Evolutionary conservation across 2,113 vertebrate species (phyloP), one percentile per base, ranked within the genome.

Genomic region (Peucedramus taeniatus): DNA sequence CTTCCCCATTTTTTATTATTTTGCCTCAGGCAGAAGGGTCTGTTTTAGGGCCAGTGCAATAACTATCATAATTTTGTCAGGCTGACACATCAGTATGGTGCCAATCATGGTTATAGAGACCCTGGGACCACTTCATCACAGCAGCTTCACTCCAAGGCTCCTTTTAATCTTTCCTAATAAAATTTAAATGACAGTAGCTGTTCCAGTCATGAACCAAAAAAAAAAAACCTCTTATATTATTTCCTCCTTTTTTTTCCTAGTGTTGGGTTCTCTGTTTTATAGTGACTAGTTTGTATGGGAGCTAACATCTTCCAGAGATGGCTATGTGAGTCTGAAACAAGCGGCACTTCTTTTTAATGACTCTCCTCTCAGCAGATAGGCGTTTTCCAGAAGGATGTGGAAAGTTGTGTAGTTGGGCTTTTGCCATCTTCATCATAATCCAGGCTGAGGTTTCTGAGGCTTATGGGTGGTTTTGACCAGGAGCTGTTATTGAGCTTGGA

Each of bases 131-230:
- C 89, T 97, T 96, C 65, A 93, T 97, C 93, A 96, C 76, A 91
- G 94, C 57, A 93, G 64, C 82, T 94, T 95, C 87, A 72, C 65
- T 96, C 61, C 89, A 92, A 97, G 94, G 89, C 83, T 92, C 69
- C 70, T 93, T 96, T 96, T 96, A 96, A 96, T 95, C 87, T 96
- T 96, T 90, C 74, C 79, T 97, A 97, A 97, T 97, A 95, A 96
- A 96, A 96, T 87, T 90, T 93, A 96, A 97, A 83, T 96, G 93
- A 93, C 90, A 94, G 89, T 96, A 93, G 84, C 94, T 94, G 90
- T 94, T 97, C 91, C 87, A 93, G 89, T 94, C 89, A 90, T 96
- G 93, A 95, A 94, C 88, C 88, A 95, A 96, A 93, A 93, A 95
- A 96, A 93, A 93, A 96, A 96, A 93, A 64, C 45, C 66, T 92